Conservation (phyloP, 2,113 vertebrate species). For the Spea multiplicata region DNA sequence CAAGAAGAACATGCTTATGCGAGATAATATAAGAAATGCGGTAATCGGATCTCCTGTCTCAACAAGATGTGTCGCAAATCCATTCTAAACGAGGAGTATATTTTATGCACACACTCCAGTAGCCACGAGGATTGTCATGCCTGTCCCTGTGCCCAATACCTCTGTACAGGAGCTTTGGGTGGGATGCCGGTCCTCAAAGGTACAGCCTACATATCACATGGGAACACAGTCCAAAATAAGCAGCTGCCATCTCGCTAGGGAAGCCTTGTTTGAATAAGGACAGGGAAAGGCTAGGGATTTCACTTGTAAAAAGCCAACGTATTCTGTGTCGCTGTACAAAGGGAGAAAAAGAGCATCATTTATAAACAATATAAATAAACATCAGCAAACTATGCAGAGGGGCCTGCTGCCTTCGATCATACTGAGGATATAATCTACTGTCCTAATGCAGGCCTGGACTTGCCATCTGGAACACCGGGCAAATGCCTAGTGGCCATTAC, state of each 20-base stretch:
- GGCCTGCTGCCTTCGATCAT: too few species aligned
- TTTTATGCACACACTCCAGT: background rate
- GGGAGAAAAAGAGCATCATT: too few species aligned
- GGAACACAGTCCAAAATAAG: background rate
- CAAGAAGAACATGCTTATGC: background rate
- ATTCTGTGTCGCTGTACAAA: background rate
- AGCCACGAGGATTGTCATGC: background rate
- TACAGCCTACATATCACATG: background rate
- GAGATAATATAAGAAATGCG: background rate
- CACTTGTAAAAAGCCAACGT: background rate
- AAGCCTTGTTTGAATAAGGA: background rate
- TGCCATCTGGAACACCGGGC: too few species aligned
- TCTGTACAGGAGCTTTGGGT: background rate
- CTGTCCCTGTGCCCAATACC: background rate
- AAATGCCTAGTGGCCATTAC: too few species aligned
- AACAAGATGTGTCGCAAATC: background rate
- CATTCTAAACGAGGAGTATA: background rate
- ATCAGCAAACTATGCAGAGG: too few species aligned
- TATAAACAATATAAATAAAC: too few species aligned
- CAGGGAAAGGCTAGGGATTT: background rate
- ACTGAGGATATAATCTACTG: too few species aligned
- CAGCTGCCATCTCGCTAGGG: background rate
- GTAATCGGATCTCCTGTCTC: conserved; percentile 15
- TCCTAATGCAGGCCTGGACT: too few species aligned
- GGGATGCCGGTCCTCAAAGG: background rate